These are phyloP conservation scores for Cecidostiba fungosa DNA, from an alignment of 2,888 invertebrate genomes.

Conservation along the genomic window DNA sequence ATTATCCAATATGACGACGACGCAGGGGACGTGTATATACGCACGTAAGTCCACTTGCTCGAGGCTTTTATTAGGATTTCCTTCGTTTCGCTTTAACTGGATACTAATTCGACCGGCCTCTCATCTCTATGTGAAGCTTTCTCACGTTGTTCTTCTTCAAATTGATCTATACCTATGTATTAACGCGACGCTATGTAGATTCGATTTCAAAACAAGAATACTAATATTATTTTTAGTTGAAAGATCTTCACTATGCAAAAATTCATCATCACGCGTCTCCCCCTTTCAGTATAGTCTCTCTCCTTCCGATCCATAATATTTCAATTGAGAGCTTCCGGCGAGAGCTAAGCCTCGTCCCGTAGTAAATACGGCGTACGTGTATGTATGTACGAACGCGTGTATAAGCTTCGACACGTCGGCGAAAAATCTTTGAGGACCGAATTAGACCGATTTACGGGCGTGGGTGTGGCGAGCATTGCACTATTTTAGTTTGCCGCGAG, in stretches of 20 bases:
- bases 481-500: slow-evolving; percentile 2
- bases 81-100: slow-evolving; percentile 71
- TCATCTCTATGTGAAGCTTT: background rate
- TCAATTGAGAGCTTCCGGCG: slow-evolving; percentile 60
- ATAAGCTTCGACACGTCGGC: slow-evolving; percentile 24
- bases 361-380: background rate
- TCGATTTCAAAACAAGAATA: background rate
- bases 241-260: slow-evolving; percentile 7
- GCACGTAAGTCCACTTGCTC: slow-evolving; percentile 14
- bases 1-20: slow-evolving; percentile 75
- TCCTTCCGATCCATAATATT: slow-evolving; percentile 60
- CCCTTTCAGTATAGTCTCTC: slow-evolving; percentile 4
- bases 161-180: background rate
- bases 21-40: background rate
- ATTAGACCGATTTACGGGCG: slow-evolving; percentile 41
- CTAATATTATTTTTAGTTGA: background rate
- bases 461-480: background rate
- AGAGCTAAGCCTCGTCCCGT: background rate
- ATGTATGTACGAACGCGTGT: background rate
- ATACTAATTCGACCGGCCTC: slow-evolving; percentile 65
- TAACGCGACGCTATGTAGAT: background rate
- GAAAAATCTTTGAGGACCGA: slow-evolving; percentile 45
- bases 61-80: slow-evolving; percentile 73
- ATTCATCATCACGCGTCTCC: background rate
- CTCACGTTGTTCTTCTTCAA: slow-evolving; percentile 12